Evolutionary conservation across 1,140 invertebrate species (phyloP).

Genomic region (Phocides pigmalion): DNA sequence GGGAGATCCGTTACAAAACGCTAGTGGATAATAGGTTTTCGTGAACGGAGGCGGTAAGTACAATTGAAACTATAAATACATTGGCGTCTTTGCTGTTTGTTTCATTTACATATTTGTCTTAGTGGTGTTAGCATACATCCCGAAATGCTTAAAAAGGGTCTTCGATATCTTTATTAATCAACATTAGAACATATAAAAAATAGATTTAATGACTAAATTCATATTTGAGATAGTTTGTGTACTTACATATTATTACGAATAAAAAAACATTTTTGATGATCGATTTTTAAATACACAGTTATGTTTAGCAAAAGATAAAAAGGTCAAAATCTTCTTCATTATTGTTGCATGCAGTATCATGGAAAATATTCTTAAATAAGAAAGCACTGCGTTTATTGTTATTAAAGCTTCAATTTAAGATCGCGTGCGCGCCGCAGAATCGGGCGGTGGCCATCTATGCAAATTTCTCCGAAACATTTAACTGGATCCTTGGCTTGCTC

Average conservation of each 20-base stretch:
- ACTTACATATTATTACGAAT: too few relatives aligned
- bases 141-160: slow-evolving; percentile 18
- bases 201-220: background rate
- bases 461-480: slow-evolving; percentile 81
- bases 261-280: too few relatives aligned
- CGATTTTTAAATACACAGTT: too few relatives aligned
- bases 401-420: slow-evolving; percentile 40
- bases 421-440: slow-evolving; percentile 68
- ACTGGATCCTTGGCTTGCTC: slow-evolving; percentile 63
- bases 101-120: slow-evolving; percentile 30
- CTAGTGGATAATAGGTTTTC: slow-evolving; percentile 67
- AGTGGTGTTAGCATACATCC: slow-evolving; percentile 18
- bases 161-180: background rate
- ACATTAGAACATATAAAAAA: background rate
- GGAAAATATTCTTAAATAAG: background rate
- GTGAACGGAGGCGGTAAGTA: slow-evolving; percentile 53
- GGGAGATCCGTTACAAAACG: slow-evolving; percentile 65
- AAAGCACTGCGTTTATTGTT: slow-evolving; percentile 18
- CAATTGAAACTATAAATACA: slow-evolving; percentile 37
- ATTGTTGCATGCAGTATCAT: background rate
- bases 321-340: background rate
- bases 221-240: too few relatives aligned
- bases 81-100: slow-evolving; percentile 20
- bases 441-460: slow-evolving; percentile 77
- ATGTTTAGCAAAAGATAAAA: background rate